Conservation (phyloP, 2,888 invertebrate genomes). For the Scelioninae gen. 1 region DNA sequence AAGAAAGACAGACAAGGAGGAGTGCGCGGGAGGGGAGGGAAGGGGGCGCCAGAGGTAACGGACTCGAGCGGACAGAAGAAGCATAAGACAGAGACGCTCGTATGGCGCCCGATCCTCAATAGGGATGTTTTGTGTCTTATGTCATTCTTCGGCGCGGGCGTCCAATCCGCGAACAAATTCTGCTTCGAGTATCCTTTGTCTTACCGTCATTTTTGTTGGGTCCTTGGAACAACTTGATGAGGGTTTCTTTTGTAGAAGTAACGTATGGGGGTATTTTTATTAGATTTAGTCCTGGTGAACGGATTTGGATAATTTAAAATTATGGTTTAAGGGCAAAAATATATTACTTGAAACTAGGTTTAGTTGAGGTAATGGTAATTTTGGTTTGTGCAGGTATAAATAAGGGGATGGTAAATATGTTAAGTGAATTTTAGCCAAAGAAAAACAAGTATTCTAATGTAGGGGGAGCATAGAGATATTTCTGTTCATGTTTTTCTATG, state of each 20-base stretch:
- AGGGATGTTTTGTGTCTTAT: slow-evolving; percentile 82
- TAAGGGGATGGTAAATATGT: too few relatives aligned
- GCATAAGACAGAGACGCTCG: slow-evolving; percentile 78
- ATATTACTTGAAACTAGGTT: too few relatives aligned
- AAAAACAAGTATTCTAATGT: too few relatives aligned
- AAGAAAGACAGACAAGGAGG: too few relatives aligned
- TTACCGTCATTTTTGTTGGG: slow-evolving; percentile 31
- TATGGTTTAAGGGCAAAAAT: too few relatives aligned
- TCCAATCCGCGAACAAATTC: background rate
- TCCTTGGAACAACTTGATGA: background rate
- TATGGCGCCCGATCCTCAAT: slow-evolving; percentile 80
- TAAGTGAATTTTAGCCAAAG: too few relatives aligned
- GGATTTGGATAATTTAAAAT: slow-evolving; percentile 1
- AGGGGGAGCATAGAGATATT: too few relatives aligned
- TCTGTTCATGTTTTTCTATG: too few relatives aligned
- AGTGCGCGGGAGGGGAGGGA: background rate
- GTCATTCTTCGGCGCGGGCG: slow-evolving; percentile 76
- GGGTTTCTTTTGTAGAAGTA: background rate
- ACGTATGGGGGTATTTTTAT: background rate
- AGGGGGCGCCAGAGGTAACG: slow-evolving; percentile 65
- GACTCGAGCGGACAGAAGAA: slow-evolving; percentile 65
- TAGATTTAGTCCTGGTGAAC: background rate
- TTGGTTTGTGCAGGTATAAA: too few relatives aligned
- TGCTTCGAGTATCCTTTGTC: slow-evolving; percentile 61
- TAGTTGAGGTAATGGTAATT: too few relatives aligned